These are phyloP conservation scores for Centropus unirufus DNA, from an alignment of 2,113 vertebrate genomes.

Conservation along the genomic window DNA sequence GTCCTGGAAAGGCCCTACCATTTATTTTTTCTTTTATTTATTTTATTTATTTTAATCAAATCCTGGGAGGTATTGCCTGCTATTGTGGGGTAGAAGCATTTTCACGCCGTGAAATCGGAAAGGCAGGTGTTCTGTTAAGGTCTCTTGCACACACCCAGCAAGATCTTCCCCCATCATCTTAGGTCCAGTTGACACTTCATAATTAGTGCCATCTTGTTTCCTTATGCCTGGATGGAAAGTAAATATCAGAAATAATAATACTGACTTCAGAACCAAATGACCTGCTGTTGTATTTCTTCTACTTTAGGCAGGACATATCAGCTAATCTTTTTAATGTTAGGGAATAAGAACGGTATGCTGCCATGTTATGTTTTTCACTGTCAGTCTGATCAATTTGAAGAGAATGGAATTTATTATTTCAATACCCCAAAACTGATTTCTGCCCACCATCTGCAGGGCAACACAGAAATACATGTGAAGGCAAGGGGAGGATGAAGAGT, in stretches of 20 bases:
- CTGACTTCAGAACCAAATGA: neutral
- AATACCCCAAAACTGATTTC: neutral
- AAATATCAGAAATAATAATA: neutral
- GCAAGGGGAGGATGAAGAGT: neutral
- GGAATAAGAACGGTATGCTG: rapidly evolving
- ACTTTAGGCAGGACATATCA: neutral
- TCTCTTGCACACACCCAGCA: rapidly evolving
- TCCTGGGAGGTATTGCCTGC: neutral
- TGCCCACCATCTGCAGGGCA: neutral
- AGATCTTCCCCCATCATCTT: neutral
- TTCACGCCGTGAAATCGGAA: neutral
- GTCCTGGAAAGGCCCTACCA: neutral
- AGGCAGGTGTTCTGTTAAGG: neutral
- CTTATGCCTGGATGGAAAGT: rapidly evolving
- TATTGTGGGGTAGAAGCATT: neutral
- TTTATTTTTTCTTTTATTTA: neutral
- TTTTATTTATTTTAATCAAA: neutral
- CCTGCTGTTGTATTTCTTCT: neutral
- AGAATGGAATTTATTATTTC: neutral
- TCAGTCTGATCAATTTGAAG: neutral
- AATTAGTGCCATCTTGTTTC: neutral
- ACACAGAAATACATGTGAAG: neutral
- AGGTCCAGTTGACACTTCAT: neutral
- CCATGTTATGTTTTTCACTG: neutral
- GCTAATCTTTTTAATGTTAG: neutral